Percentiles rank a stretch among this genome's conserved stretches.
Evolutionary conservation across 2,888 invertebrate species (phyloP).

Genomic region (Diplolepis rosae): DNA sequence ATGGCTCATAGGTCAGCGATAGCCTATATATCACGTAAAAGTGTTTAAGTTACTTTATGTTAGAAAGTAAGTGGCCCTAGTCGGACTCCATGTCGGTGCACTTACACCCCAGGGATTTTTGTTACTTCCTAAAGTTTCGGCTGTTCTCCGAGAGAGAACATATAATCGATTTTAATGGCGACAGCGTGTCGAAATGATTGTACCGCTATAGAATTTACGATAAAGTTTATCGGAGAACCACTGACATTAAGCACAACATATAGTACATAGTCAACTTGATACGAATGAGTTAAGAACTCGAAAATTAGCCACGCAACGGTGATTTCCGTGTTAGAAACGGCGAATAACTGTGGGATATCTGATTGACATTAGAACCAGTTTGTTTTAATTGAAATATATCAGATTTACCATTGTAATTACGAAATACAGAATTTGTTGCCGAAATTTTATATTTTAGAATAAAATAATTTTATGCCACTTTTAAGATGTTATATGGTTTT

Average conservation of each 20-base stretch:
- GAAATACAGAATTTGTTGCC: no score
- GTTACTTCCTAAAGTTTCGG: slow-evolving; percentile 27
- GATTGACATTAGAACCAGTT: slow-evolving; percentile 12
- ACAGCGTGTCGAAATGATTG: slow-evolving; percentile 30
- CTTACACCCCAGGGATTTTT: slow-evolving; percentile 28
- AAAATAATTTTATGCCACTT: no score
- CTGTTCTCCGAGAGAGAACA: not conserved
- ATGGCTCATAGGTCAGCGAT: slow-evolving; percentile 12
- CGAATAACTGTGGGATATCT: slow-evolving; percentile 14
- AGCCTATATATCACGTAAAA: slow-evolving; percentile 25
- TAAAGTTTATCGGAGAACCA: slow-evolving; percentile 28
- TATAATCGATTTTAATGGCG: slow-evolving; percentile 23
- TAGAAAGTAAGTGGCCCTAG: slow-evolving; percentile 20
- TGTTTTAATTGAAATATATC: slow-evolving; percentile 21
- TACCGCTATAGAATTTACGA: slow-evolving; percentile 3
- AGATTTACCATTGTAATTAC: not conserved
- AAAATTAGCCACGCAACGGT: slow-evolving; percentile 4
- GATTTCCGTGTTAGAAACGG: not conserved
- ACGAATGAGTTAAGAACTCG: slow-evolving; percentile 13
- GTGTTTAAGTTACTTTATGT: slow-evolving; percentile 30
- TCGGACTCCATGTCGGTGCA: slow-evolving; percentile 13
- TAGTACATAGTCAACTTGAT: slow-evolving; percentile 8
- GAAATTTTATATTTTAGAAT: no score
- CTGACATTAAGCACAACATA: slow-evolving; percentile 14
- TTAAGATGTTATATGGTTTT: no score